Evolutionary conservation across 2,113 vertebrate genomes (phyloP).

Genomic region (Chamaetylas fuelleborni): DNA sequence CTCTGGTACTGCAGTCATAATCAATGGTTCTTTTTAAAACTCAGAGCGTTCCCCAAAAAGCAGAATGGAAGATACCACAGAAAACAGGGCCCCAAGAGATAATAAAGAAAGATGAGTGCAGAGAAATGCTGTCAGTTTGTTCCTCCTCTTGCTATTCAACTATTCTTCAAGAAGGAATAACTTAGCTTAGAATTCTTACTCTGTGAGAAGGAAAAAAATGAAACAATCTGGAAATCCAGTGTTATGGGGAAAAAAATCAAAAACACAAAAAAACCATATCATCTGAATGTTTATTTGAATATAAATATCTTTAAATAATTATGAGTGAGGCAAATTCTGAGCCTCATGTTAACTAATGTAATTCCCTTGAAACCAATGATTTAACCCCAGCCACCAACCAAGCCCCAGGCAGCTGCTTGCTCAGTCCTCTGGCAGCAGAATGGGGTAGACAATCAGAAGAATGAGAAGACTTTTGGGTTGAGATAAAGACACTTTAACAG

Average conservation of each 20-base stretch:
- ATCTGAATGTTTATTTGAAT: background rate
- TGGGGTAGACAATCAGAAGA: background rate
- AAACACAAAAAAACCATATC: background rate
- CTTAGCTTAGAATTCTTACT: background rate
- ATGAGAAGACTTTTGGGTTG: background rate
- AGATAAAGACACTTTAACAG: background rate
- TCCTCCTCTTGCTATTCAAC: background rate
- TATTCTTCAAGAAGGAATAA: background rate
- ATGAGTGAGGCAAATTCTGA: background rate
- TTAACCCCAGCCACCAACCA: background rate
- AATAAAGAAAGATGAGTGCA: conserved; percentile 24
- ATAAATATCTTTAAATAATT: background rate
- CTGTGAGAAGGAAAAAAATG: background rate
- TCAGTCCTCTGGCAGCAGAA: background rate
- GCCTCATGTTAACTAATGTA: background rate
- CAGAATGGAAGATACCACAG: background rate
- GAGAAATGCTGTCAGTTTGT: conserved; percentile 20
- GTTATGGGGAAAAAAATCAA: background rate
- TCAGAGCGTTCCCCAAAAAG: background rate
- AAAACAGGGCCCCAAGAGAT: background rate
- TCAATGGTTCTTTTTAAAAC: conserved; percentile 2
- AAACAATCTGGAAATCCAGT: background rate
- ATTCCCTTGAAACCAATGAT: background rate
- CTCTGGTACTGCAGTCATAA: background rate
- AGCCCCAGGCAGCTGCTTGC: rapidly evolving